phyloP scores from a whole-genome alignment of 1,140 invertebrate species.

The Eupristina koningsbergeri region DNA sequence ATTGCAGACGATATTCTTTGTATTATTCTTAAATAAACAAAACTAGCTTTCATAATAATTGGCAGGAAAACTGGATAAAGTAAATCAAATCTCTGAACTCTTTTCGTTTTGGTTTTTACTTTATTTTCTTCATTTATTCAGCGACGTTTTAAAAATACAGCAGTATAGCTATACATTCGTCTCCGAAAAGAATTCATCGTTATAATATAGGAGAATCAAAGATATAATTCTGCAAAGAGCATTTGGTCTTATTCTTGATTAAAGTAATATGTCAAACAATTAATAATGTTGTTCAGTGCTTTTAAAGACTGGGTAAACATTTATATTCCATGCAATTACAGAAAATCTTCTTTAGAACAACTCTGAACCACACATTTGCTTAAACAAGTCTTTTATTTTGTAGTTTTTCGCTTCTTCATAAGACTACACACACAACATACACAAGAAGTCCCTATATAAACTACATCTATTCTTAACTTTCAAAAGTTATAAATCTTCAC shows the following conservation, averaged over 20 bases:
- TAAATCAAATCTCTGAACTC: constrained; percentile 41
- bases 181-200: constrained; percentile 54
- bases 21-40: constrained; percentile 7
- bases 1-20: constrained; percentile 33
- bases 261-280: constrained; percentile 39
- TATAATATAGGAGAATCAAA: constrained; percentile 23
- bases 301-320: constrained; percentile 33
- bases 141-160: constrained; percentile 67
- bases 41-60: not conserved
- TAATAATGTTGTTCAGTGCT: constrained; percentile 40
- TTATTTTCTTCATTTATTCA: constrained; percentile 58
- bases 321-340: constrained; percentile 21
- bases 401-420: constrained; percentile 58
- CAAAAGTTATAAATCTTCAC: constrained; percentile 65
- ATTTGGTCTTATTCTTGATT: constrained; percentile 26
- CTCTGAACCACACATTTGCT: constrained; percentile 11
- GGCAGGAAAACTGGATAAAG: constrained; percentile 28
- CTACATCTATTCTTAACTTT: constrained; percentile 67
- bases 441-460: constrained; percentile 70
- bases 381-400: constrained; percentile 51
- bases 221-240: constrained; percentile 31
- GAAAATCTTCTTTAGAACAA: constrained; percentile 1
- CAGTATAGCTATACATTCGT: constrained; percentile 62
- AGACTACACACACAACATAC: constrained; percentile 73
- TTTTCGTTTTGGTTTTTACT: constrained; percentile 42